These are phyloP conservation scores for Thaumatotibia leucotreta DNA, from an alignment of 1,140 invertebrate species.

Conservation along the genomic window DNA sequence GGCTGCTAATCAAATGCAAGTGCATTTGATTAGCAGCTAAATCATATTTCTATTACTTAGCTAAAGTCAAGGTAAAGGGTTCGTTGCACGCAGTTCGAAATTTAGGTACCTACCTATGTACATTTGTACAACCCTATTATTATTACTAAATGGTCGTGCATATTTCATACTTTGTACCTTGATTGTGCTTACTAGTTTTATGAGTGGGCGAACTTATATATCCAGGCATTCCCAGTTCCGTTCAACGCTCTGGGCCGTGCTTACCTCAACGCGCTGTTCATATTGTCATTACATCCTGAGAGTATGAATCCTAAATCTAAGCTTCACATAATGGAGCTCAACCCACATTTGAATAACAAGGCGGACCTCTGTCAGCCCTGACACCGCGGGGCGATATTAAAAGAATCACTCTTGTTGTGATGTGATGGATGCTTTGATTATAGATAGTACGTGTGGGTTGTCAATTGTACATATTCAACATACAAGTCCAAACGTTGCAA, in stretches of 20 bases:
- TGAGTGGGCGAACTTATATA: neutral
- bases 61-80: no score
- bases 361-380: slow-evolving; percentile 1
- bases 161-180: no score
- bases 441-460: neutral
- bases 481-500: neutral
- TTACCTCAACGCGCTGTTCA: neutral
- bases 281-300: neutral
- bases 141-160: no score
- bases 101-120: no score
- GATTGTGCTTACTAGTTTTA: no score
- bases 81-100: no score
- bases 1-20: no score
- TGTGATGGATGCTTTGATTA: neutral
- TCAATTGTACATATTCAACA: neutral
- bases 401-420: neutral
- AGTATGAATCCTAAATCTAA: neutral
- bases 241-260: neutral
- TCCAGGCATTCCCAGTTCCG: neutral
- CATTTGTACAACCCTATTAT: no score
- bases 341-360: slow-evolving; percentile 4
- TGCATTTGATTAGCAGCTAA: no score
- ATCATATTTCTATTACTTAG: no score
- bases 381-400: neutral
- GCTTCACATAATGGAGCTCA: neutral